These are phyloP conservation scores for Oreohelix idahoensis DNA, from an alignment of 1,140 invertebrate species.

Conservation along the genomic window DNA sequence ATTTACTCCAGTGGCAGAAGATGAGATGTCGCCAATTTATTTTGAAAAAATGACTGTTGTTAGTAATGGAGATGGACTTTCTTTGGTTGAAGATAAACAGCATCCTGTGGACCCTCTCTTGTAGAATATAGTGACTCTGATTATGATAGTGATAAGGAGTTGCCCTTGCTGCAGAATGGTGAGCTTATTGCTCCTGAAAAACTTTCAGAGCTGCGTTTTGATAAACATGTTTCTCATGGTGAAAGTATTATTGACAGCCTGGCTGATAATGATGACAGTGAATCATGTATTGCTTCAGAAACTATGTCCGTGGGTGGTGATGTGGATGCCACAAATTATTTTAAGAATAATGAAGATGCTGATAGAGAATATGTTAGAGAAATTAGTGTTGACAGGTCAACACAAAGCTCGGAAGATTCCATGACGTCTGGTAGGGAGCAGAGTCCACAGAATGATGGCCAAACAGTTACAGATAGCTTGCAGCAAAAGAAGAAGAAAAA, in stretches of 20 bases:
- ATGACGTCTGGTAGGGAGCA: constrained; percentile 11
- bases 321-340: background rate
- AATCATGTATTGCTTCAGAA: background rate
- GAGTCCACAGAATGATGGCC: constrained; percentile 16
- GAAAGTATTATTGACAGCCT: background rate
- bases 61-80: background rate
- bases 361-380: background rate
- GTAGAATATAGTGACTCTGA: constrained; percentile 22
- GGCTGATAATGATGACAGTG: background rate
- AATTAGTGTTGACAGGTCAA: background rate
- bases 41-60: background rate
- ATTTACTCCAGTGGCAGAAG: background rate
- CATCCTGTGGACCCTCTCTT: background rate
- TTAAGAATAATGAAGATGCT: background rate
- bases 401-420: background rate
- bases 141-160: background rate
- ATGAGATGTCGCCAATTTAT: background rate
- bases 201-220: background rate
- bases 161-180: background rate
- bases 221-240: background rate
- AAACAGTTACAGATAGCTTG: background rate
- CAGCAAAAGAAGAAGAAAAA: constrained; percentile 5
- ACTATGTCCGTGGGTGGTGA: background rate
- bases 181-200: background rate
- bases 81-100: background rate